Evolutionary conservation across 2,113 vertebrate genomes (phyloP), one percentile per base, ranked within the genome.

Genomic region (Psammodynastes pulverulentus): DNA sequence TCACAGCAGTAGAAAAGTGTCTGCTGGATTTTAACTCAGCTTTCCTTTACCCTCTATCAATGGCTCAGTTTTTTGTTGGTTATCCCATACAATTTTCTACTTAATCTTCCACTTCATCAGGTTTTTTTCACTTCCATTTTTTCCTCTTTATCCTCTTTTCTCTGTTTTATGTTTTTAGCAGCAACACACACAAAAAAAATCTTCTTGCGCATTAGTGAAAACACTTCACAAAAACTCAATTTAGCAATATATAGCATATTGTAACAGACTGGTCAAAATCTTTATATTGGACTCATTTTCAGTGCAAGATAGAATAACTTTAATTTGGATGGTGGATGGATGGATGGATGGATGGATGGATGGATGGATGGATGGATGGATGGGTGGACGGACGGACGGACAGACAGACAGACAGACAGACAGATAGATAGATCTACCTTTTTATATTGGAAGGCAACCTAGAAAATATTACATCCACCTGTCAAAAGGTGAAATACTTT

Each of bases 371-470:
- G 58, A n/a, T 13, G 26, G 84, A 86, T 26, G 13, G 34, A 19
- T 12, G 10, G 84, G 45, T 4, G 9, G 79, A 84, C 1, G 24
- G 54, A 56, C 3, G 10, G 56, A 58, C 4, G 26, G 53, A 23
- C 0, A 8, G 67, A 79, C 2, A 17, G 67, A 79, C 1, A 17
- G 67, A 39, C 4, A 15, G 72, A 84, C 3, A 43, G 72, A 84
- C 1, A 43, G 79, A 84, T 2, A 39, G 72, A 84, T 43, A 0
- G 54, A 56, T 24, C 95, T 97, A 95, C 96, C 96, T 96, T 96
- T 98, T 98, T 98, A 97, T 97, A 97, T 97, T 96, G 97, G 97
- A 98, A 98, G 98, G 98, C 98, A 98, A 98, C 97, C 97, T 96
- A 97, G 98, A 97, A 98, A 97, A 97, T 97, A 97, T 97, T 95